Conservation (phyloP, 2,888 invertebrate genomes). For the Petrolisthes cinctipes region DNA sequence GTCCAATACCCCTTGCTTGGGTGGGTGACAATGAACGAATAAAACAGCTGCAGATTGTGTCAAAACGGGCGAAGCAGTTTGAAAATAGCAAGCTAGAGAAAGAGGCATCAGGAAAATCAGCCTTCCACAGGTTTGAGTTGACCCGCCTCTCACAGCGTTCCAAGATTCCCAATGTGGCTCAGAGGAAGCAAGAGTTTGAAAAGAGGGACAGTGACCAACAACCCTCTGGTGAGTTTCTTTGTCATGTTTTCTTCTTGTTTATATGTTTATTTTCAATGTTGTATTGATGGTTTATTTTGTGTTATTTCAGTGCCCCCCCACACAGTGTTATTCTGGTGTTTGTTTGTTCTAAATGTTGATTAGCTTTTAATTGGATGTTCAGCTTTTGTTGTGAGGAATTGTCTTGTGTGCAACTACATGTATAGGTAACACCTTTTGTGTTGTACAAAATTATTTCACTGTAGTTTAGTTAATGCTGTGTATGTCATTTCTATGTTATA, state of each 20-base stretch:
- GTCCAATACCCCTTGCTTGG: constrained; percentile 64
- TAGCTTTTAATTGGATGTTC: no score
- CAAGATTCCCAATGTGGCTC: constrained; percentile 78
- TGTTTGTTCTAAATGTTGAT: no score
- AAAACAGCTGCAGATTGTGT: constrained; percentile 77
- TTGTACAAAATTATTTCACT: no score
- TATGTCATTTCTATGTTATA: no score
- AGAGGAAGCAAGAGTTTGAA: constrained; percentile 80
- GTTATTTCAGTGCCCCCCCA: no score
- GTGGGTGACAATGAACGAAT: constrained; percentile 65
- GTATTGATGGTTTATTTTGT: no score
- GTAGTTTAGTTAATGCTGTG: no score
- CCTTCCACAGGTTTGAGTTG: constrained; percentile 68
- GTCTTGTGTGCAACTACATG: no score
- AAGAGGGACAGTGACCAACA: constrained; percentile 70
- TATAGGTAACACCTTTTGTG: no score
- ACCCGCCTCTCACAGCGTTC: constrained; percentile 76
- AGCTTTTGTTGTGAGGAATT: no score
- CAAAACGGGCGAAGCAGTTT: constrained; percentile 81
- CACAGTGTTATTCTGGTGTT: no score
- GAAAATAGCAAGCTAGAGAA: constrained; percentile 77
- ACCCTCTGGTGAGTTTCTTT: constrained; percentile 30
- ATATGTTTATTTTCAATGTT: neutral
- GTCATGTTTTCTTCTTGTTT: neutral
- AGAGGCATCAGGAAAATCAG: constrained; percentile 72